These are phyloP conservation scores for Tetramorium bicarinatum DNA, from an alignment of 2,888 invertebrate genomes.

Conservation along the genomic window DNA sequence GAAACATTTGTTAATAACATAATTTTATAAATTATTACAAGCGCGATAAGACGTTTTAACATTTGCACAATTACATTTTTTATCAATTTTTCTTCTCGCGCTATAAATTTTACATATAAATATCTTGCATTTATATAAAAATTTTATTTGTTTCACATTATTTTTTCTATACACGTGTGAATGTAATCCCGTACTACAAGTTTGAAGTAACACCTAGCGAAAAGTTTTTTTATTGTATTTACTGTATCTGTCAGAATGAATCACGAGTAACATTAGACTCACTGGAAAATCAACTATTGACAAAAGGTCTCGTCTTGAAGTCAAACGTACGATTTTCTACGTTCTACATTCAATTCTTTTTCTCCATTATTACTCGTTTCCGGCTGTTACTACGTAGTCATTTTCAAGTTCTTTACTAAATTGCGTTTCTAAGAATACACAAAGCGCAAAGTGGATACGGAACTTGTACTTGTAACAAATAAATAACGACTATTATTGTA, in stretches of 20 bases:
- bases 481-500: conserved; percentile 12
- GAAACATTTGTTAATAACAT: not conserved
- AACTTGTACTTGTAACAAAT: conserved; percentile 18
- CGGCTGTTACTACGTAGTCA: not conserved
- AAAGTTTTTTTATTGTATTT: conserved; percentile 22
- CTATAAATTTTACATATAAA: not conserved
- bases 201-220: not conserved
- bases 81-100: not conserved
- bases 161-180: not conserved
- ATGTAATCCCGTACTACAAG: not conserved
- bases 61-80: not conserved
- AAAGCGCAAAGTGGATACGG: not conserved
- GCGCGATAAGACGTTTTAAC: not conserved
- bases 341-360: not conserved
- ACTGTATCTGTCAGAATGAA: not conserved
- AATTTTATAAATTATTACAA: not conserved
- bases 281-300: conserved; percentile 30
- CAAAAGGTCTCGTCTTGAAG: conserved; percentile 18
- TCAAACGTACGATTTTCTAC: not conserved
- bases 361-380: conserved; percentile 27
- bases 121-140: not conserved
- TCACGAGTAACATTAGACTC: not conserved
- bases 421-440: not conserved
- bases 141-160: conserved; percentile 2
- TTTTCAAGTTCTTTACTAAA: not conserved